Conservation (phyloP, 1,140 invertebrate species). For the Cylas formicarius region DNA sequence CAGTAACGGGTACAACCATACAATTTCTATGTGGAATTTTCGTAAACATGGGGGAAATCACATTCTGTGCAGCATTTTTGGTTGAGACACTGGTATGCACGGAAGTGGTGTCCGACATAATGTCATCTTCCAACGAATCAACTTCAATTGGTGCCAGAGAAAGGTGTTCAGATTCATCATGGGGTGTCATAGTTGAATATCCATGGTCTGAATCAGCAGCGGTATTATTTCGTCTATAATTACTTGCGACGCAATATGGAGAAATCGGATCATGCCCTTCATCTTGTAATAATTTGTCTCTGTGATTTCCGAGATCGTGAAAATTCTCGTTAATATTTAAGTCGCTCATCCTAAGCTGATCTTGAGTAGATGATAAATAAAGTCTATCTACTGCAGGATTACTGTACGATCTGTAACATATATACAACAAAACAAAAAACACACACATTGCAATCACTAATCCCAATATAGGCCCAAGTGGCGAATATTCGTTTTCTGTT, state of each 20-base stretch:
- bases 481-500: constrained; percentile 47
- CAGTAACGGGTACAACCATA: constrained; percentile 79
- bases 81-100: constrained; percentile 52
- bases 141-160: constrained; percentile 62
- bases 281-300: constrained; percentile 54
- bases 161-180: constrained; percentile 72
- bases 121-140: constrained; percentile 50
- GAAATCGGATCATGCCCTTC: constrained; percentile 60
- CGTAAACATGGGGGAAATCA: constrained; percentile 42
- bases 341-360: constrained; percentile 42
- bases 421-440: constrained; percentile 55
- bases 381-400: constrained; percentile 46
- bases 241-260: constrained; percentile 78
- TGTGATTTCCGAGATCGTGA: constrained; percentile 48
- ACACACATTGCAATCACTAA: constrained; percentile 54
- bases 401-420: constrained; percentile 58
- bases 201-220: constrained; percentile 87
- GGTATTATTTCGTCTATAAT: constrained; percentile 69
- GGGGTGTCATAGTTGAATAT: constrained; percentile 91
- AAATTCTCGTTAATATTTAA: constrained; percentile 45
- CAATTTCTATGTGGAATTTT: constrained; percentile 53
- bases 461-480: constrained; percentile 55
- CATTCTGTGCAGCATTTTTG: constrained; percentile 34
- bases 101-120: constrained; percentile 53
- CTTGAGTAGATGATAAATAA: constrained; percentile 46